Evolutionary conservation across 2,113 vertebrate species (phyloP), one percentile per base, ranked within the genome.

Genomic region (Procavia capensis): DNA sequence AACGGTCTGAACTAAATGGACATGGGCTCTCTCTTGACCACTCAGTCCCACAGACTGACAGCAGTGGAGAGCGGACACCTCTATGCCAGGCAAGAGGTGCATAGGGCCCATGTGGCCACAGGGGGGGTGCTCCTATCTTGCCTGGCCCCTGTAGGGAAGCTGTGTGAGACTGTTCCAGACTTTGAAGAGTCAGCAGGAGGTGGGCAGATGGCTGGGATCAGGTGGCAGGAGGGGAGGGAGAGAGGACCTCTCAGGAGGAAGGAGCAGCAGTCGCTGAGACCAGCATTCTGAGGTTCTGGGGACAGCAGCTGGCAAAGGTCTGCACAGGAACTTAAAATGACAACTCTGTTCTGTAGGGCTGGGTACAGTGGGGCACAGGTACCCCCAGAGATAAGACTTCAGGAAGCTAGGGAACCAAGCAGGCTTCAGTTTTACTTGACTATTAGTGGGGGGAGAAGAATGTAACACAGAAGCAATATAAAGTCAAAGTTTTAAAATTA

Each of bases 41-140:
- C 24, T 25, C 10, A 5, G 8, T n/a, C 47, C 47, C 29, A 22
- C 0, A 59, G 31, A 66, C 2, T 0, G 5, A 0, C 0, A 81
- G 11, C 0, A 74, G 25, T 1, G 1, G 47, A 68, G 36, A 31
- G 43, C 47, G 45, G 70, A 43, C 2, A 11, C 39, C 78, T 79
- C 34, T 75, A 11, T 1, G 20, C 2, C 0, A 13, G 63, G 27
- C 20, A 11, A n/a, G 63, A 63, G 75, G 36, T 11, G 6, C 39
- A 31, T 6, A 50, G 36, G 16, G 22, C 31, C 9, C 13, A 2
- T 16, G 34, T 31, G 41, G 59, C n/a, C 39, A 39, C 25, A 1
- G 2, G 6, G 57, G 59, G 41, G 43, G 39, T 25, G 13, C 3
- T 4, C 0, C 19, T 61, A 16, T 9, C 45, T 11, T 10, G 57